A percentile compares a stretch with the other conserved stretches of the same genome.
Conservation (phyloP, 23 tunicate species). For the Clavelina lepadiformis region DNA sequence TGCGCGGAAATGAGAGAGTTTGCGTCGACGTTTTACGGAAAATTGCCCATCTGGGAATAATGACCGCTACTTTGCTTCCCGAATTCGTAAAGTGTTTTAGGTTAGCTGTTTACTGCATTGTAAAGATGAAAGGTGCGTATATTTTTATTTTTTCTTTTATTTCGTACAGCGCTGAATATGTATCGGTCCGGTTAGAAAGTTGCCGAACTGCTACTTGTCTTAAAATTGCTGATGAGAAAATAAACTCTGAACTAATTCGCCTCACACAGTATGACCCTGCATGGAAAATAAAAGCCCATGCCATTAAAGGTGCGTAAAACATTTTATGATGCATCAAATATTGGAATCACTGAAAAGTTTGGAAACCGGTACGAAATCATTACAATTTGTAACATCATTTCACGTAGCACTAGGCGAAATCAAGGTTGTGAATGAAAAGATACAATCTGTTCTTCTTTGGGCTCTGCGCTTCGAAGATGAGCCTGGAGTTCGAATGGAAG, state of each 20-base stretch:
- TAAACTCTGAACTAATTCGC: slow-evolving; percentile 43
- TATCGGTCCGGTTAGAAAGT: slow-evolving; percentile 72
- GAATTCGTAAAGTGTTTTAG: slow-evolving; percentile 72
- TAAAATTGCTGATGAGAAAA: slow-evolving; percentile 45
- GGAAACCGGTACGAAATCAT: not conserved
- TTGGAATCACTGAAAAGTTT: not conserved
- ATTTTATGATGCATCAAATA: not conserved
- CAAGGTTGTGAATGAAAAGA: slow-evolving; percentile 28
- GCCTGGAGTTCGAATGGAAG: slow-evolving; percentile 72
- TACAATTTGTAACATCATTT: not conserved
- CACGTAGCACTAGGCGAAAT: slow-evolving; percentile 62
- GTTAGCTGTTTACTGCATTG: slow-evolving; percentile 4
- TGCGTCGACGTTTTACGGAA: slow-evolving; percentile 65
- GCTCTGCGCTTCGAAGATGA: slow-evolving; percentile 85
- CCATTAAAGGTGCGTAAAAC: slow-evolving; percentile 58
- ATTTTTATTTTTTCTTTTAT: not conserved
- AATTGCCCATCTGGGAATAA: slow-evolving; percentile 86
- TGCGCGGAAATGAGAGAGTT: slow-evolving; percentile 70
- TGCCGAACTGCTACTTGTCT: slow-evolving; percentile 60
- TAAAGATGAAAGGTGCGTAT: not conserved
- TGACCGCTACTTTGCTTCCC: slow-evolving; percentile 87
- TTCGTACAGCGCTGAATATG: slow-evolving; percentile 55
- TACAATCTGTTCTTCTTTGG: slow-evolving; percentile 59
- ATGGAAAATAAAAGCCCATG: slow-evolving; percentile 87
- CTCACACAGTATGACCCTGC: slow-evolving; percentile 64